Conservation (phyloP, 2,797 vertebrate genomes). For the Melanotaenia nigrans region DNA sequence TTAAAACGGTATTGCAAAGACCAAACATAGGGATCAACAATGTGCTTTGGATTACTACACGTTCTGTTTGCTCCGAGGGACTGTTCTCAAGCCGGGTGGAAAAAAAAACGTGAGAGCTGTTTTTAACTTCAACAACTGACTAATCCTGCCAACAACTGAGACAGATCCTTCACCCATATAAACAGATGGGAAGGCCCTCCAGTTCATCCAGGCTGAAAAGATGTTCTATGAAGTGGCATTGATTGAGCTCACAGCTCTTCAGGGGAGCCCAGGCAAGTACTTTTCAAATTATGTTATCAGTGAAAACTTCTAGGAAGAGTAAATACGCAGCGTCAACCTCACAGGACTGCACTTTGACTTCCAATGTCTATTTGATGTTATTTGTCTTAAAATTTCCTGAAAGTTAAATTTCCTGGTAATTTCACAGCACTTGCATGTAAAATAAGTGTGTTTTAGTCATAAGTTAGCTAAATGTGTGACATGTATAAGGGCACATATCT, state of each 20-base stretch:
- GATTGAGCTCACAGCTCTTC: conserved; percentile 81
- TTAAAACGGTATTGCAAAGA: conserved; percentile 17
- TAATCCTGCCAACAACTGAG: conserved; percentile 69
- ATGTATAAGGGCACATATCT: background rate
- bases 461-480: background rate
- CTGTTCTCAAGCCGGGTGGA: conserved; percentile 24
- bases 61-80: conserved; percentile 32
- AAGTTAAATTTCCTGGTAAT: background rate
- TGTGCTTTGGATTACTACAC: conserved; percentile 16
- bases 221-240: conserved; percentile 86
- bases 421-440: background rate
- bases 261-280: conserved; percentile 84
- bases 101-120: conserved; percentile 46
- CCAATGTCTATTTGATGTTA: background rate
- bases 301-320: conserved; percentile 6
- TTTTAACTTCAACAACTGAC: conserved; percentile 74
- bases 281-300: conserved; percentile 4
- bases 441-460: background rate
- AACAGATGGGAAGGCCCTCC: conserved; percentile 85
- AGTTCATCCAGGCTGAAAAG: conserved; percentile 85
- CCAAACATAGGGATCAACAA: conserved; percentile 17
- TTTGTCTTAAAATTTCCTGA: background rate
- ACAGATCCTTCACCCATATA: conserved; percentile 82
- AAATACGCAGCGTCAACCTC: background rate
- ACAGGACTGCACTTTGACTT: background rate